These are phyloP conservation scores for Oncorhynchus tshawytscha DNA, from an alignment of 2,113 vertebrate genomes.

Conservation along the genomic window DNA sequence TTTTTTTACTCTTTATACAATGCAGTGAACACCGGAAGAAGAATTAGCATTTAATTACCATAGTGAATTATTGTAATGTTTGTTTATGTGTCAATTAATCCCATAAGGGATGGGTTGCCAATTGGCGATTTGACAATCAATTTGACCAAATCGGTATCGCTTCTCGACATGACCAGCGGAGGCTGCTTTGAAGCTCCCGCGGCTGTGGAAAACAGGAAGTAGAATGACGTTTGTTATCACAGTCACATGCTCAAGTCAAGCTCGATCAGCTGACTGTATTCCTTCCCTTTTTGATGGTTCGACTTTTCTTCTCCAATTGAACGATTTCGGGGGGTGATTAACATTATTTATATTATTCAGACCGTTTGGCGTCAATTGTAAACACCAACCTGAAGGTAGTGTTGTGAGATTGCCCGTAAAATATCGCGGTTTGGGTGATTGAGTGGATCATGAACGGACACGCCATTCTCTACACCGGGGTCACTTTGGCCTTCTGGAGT, in stretches of 20 bases:
- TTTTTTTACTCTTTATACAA: too few relatives aligned
- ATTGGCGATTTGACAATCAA: too few relatives aligned
- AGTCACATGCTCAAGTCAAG: constrained; percentile 66
- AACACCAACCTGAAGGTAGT: background rate
- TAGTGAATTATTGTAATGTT: too few relatives aligned
- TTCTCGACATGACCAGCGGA: too few relatives aligned
- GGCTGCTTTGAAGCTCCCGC: too few relatives aligned
- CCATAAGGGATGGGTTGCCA: too few relatives aligned
- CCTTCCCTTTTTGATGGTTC: constrained; percentile 52
- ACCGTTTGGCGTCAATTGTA: background rate
- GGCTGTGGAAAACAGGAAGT: too few relatives aligned
- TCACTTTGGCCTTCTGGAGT: constrained; percentile 90
- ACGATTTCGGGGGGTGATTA: background rate
- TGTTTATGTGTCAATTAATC: too few relatives aligned
- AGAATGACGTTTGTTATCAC: constrained; percentile 49
- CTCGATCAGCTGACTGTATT: constrained; percentile 63
- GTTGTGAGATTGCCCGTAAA: background rate
- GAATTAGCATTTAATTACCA: too few relatives aligned
- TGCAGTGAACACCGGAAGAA: too few relatives aligned
- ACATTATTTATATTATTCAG: background rate
- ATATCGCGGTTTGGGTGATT: constrained; percentile 48
- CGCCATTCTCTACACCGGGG: constrained; percentile 87
- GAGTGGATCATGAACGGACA: constrained; percentile 80
- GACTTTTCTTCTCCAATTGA: constrained; percentile 8
- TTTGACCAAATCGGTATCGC: too few relatives aligned